phyloP scores from a whole-genome alignment of 2,113 vertebrate genomes.

The Petrocephalus microphthalmus region DNA sequence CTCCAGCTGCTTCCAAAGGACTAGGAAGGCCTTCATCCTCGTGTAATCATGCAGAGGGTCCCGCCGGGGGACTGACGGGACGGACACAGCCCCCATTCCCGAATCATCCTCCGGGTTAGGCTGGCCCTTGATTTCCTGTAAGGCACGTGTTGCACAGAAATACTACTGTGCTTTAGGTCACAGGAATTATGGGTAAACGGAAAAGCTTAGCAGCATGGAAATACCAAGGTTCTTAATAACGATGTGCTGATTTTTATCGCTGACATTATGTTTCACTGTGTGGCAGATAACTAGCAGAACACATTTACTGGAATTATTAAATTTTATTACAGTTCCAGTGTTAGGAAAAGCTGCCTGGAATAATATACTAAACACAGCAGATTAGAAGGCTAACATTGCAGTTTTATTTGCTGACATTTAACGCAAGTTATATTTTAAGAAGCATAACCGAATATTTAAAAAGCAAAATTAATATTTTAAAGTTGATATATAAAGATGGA shows the following conservation, averaged over 20 bases:
- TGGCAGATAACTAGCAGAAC: neutral
- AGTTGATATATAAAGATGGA: neutral
- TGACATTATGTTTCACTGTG: neutral
- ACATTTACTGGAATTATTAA: neutral
- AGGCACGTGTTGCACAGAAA: neutral
- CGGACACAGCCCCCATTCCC: neutral
- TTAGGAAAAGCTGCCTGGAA: neutral
- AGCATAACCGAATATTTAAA: neutral
- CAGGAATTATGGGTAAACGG: neutral
- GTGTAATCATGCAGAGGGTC: slow-evolving; percentile 29
- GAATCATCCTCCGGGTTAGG: neutral
- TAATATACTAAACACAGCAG: neutral
- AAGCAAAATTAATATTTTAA: neutral
- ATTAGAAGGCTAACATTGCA: neutral
- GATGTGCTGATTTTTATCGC: neutral
- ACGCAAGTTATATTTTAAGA: neutral
- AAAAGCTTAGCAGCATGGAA: neutral
- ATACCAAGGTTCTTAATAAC: neutral
- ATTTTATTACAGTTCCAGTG: neutral
- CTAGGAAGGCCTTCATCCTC: slow-evolving; percentile 59
- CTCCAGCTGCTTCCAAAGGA: slow-evolving; percentile 66
- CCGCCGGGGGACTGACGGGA: neutral
- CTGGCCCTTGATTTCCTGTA: neutral
- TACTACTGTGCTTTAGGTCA: neutral
- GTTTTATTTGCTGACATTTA: neutral